Conservation (phyloP, 2,888 invertebrate species). For the Ceraclea dissimilis region DNA sequence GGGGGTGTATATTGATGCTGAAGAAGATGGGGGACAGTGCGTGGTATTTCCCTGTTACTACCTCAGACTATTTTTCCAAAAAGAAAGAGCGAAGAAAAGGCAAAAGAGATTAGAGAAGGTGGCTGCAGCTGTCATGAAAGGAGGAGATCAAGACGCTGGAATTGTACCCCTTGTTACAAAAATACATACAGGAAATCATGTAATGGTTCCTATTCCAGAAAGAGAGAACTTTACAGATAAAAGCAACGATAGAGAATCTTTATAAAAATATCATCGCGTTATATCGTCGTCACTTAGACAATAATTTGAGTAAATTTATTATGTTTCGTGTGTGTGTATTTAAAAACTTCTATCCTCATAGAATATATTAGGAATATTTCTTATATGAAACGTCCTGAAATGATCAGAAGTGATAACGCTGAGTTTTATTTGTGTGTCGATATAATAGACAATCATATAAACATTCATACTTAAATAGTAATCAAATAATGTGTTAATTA, state of each 20-base stretch:
- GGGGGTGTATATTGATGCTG: conserved; percentile 83
- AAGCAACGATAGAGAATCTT: neutral
- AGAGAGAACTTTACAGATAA: conserved; percentile 4
- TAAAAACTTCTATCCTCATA: no score
- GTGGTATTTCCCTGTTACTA: conserved; percentile 81
- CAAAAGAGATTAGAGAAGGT: conserved; percentile 38
- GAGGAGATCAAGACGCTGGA: conserved; percentile 28
- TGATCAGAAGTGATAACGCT: no score
- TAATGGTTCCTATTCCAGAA: conserved; percentile 7
- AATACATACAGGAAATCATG: conserved; percentile 11
- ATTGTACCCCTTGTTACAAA: conserved; percentile 31
- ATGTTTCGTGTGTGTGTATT: neutral
- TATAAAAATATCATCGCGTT: neutral
- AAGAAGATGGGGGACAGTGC: conserved; percentile 74
- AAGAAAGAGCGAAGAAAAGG: conserved; percentile 56
- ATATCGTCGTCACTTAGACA: no score
- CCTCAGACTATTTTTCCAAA: conserved; percentile 67
- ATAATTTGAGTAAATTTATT: neutral
- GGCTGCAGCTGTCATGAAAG: conserved; percentile 29
- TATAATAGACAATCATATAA: no score
- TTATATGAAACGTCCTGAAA: no score
- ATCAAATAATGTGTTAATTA: no score
- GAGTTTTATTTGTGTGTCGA: no score
- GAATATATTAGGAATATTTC: no score
- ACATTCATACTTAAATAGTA: no score